phyloP scores from a whole-genome alignment of 2,113 vertebrate species.

The Nothocercus nigrocapillus region DNA sequence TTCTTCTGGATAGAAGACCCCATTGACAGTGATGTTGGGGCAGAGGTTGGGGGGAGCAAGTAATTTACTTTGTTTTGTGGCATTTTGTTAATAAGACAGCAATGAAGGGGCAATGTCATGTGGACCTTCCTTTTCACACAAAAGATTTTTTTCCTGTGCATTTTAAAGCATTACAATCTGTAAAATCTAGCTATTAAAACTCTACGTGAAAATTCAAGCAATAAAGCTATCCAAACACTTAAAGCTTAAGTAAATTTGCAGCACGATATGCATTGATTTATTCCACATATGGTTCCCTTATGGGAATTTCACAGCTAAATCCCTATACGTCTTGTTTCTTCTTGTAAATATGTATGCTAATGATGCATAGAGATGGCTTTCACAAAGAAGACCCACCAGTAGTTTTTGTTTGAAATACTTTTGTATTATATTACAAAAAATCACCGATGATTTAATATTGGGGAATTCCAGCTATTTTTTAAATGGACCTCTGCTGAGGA shows the following conservation, averaged over 20 bases:
- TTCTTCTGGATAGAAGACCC: background rate
- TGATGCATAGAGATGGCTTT: conserved; percentile 33
- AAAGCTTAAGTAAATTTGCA: conserved; percentile 40
- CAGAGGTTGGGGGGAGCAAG: background rate
- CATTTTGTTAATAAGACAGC: background rate
- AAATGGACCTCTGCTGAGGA: background rate
- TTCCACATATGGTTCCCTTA: conserved; percentile 21
- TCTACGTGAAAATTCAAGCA: conserved; percentile 3
- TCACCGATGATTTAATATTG: background rate
- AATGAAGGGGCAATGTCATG: background rate
- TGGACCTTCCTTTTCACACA: background rate
- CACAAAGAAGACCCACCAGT: background rate
- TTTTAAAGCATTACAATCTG: conserved; percentile 24
- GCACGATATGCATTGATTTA: conserved; percentile 43
- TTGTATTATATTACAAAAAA: conserved; percentile 23
- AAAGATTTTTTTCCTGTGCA: conserved; percentile 4
- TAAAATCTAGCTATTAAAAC: conserved; percentile 6
- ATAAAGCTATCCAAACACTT: conserved; percentile 26
- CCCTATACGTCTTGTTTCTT: background rate
- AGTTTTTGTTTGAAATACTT: conserved; percentile 38
- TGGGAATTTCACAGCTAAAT: conserved; percentile 32
- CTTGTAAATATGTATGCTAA: background rate
- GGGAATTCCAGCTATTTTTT: conserved; percentile 5
- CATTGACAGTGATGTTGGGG: background rate
- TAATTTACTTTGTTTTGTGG: background rate